Evolutionary conservation across 2,888 invertebrate genomes (phyloP).

Genomic region (Gonocerus acuteangulatus): DNA sequence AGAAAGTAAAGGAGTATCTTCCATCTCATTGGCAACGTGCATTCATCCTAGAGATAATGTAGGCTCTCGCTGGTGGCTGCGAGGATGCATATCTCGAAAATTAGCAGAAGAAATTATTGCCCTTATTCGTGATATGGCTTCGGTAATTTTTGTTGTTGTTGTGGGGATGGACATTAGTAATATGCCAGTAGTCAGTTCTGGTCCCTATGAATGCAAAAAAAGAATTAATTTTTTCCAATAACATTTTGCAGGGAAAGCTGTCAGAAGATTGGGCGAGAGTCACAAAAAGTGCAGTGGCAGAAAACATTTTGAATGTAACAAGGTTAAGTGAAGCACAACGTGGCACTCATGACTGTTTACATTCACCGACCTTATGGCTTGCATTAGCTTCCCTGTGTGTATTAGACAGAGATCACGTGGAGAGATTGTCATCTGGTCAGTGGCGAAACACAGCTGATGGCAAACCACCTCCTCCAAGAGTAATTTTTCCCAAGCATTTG

Average conservation of each 20-base stretch:
- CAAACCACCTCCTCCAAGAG: conserved; percentile 41
- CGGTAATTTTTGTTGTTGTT: conserved; percentile 55
- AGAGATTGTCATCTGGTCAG: conserved; percentile 67
- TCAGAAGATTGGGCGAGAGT: conserved; percentile 78
- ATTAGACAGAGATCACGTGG: conserved; percentile 83
- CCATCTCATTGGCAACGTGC: conserved; percentile 54
- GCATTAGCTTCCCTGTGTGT: conserved; percentile 89
- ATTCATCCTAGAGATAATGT: conserved; percentile 53
- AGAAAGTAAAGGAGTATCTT: conserved; percentile 48
- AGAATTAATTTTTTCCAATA: no score
- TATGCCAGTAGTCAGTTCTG: no score
- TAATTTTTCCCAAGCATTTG: no score
- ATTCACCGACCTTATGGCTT: conserved; percentile 81
- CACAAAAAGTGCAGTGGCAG: conserved; percentile 80
- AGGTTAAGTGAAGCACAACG: conserved; percentile 69
- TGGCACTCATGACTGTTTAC: conserved; percentile 67
- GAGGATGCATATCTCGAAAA: conserved; percentile 74
- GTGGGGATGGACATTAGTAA: no score
- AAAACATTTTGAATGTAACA: conserved; percentile 75
- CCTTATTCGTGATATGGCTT: conserved; percentile 84
- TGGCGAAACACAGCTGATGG: conserved; percentile 56
- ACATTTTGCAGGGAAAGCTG: conserved; percentile 71
- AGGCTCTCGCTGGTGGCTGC: conserved; percentile 70
- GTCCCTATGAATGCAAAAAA: no score
- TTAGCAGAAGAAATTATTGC: conserved; percentile 81